Base-by-base conservation (phyloP, 2,797 vertebrate species). In the Onychomys torridus region DNA sequence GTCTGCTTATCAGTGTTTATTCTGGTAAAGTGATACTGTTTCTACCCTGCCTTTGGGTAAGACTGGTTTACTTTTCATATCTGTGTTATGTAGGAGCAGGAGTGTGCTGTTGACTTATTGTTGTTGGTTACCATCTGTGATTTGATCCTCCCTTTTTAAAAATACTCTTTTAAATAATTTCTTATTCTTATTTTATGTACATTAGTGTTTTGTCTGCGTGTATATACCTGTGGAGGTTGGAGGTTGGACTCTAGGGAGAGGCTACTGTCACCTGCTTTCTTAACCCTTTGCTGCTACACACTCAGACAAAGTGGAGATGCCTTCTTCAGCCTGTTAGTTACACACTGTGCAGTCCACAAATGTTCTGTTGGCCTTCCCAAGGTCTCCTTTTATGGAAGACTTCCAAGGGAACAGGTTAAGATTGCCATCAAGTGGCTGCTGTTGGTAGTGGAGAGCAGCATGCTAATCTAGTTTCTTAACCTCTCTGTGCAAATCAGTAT, bases 381-480 rank as follows among this genome's bases (percentile, higher is more conserved):
- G 81, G 93, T 94, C 90, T 96, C 81, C 90, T 87, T 67, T 29
- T 0, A 34, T 97, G 94, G 96, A 96, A 92, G 49, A 92, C 91
- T 95, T 98, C 96, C 96, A 97, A 97, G 98, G 95, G 89, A 95
- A 75, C 95, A 97, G 97, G 90, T 96, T 86, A 98, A 97, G 95
- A 95, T 96, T 96, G 98, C 98, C 98, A 96, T 96, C 98, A 97
- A 98, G 98, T 98, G 98, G 98, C 95, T 93, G 88, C 23, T 96
- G 73, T 86, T 57, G 97, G 97, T 97, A 98, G 96, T 98, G 96
- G 94, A 95, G 61, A 34, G 52, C 49, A 92, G 69, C 79, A 2
- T 3, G 29, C 59, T 25, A 32, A 40, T 67, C 27, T 34, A 7
- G 4, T 59, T 91, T 81, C 67, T 76, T 81, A 52, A 11, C 25